Evolutionary conservation across 2,113 vertebrate genomes (phyloP), one percentile per base, ranked within the genome.

Genomic region (Brienomyrus longianalis): DNA sequence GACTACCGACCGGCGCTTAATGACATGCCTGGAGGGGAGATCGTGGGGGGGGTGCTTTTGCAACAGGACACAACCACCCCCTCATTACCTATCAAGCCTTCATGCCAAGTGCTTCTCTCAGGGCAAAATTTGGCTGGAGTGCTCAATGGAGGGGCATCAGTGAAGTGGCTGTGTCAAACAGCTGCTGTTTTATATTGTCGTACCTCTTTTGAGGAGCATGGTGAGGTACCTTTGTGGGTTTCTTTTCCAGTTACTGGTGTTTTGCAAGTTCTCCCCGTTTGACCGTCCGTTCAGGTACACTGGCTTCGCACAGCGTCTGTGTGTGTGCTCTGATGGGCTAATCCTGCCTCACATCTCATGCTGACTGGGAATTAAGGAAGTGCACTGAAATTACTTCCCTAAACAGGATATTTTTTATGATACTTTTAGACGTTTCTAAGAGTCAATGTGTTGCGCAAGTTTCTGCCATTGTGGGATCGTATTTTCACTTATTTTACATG

Each of bases 1-100:
- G 51, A 45, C 87, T 31, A 52, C 66, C 43, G 31, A 27, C 45
- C 47, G 2, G 88, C 48, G 8, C 35, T 47, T 89, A 89, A 89
- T 88, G 59, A 88, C 62, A 77, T 80, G 47, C 88, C 88, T 89
- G n/a, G 50, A 39, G 51, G 11, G n/a, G 62, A 70, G 62, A 70
- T 70, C 3, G n/a, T n/a, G 51, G 51, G 86, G 54, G 39, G 74
- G 27, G 11, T 47, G 21, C 23, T 23, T 54, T 47, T 54, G 50
- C 50, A 86, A 35, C 85, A 86, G 50, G 85, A 86, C 47, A 52
- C 47, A 52, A 27, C 50, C 31, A n/a, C 59, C 87, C 43, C 87
- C 54, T 66, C 54, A 88, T 54, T 84, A 48, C 31, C 74, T 43
- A 80, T 80, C 74, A 80, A 80, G 35, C 35, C n/a, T 35, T 80